phyloP scores from a whole-genome alignment of 2,797 vertebrate species.

The Valencia hispanica region DNA sequence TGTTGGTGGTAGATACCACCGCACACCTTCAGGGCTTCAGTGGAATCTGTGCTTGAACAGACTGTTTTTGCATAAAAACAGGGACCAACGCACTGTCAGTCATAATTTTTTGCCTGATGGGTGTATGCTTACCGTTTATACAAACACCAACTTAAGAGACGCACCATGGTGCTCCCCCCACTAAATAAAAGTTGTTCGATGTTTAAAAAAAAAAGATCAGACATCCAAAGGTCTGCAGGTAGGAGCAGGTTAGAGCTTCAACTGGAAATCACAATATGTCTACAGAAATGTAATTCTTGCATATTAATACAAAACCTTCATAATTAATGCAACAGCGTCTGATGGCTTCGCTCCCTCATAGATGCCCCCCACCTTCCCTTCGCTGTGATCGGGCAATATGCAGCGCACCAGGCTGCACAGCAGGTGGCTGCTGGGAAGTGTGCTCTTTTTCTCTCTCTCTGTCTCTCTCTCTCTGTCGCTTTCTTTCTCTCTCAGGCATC shows the following conservation, averaged over 20 bases:
- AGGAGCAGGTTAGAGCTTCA: background rate
- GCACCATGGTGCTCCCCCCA: background rate
- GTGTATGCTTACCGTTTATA: background rate
- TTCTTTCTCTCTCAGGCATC: constrained; percentile 39
- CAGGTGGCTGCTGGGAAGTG: constrained; percentile 51
- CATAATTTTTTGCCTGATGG: background rate
- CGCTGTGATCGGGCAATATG: constrained; percentile 50
- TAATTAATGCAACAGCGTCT: constrained; percentile 26
- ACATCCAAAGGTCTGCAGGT: background rate
- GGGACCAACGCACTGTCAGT: background rate
- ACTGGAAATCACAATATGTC: background rate
- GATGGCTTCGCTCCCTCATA: constrained; percentile 2
- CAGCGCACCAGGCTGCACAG: constrained; percentile 21
- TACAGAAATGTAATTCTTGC: background rate
- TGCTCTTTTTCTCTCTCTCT: constrained; percentile 27
- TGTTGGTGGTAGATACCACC: background rate
- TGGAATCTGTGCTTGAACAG: background rate
- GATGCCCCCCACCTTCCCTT: constrained; percentile 21
- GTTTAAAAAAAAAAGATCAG: background rate
- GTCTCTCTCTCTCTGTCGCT: constrained; percentile 13
- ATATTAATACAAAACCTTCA: constrained; percentile 9
- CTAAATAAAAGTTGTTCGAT: background rate
- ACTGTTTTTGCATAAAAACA: background rate
- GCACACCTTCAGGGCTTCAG: background rate
- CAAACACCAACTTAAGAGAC: background rate